Evolutionary conservation across 2,113 vertebrate genomes (phyloP).

Genomic region (Microcebus jonahi): DNA sequence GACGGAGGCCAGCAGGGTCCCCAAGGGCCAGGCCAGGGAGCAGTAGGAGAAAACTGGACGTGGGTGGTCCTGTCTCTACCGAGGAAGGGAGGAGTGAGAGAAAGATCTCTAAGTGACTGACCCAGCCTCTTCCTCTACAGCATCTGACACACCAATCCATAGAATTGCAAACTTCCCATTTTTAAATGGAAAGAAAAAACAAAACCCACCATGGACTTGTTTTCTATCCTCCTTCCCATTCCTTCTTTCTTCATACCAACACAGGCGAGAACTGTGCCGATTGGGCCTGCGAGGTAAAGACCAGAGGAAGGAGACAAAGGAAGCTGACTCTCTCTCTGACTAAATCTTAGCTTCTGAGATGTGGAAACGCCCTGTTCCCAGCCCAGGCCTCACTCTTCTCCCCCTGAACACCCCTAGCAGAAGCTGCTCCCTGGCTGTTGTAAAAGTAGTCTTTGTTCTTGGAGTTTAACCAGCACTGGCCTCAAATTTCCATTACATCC

Average conservation of each 20-base stretch:
- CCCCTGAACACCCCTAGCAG: not conserved
- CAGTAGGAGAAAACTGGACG: not conserved
- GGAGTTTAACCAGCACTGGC: slow-evolving; percentile 54
- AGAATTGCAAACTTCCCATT: not conserved
- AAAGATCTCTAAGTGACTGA: not conserved
- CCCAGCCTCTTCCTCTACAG: not conserved
- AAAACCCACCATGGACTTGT: no score
- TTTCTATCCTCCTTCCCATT: not conserved
- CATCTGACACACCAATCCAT: not conserved
- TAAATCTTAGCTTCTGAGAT: not conserved
- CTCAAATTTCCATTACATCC: slow-evolving; percentile 67
- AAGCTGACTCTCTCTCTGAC: not conserved
- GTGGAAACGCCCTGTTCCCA: not conserved
- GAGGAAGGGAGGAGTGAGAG: not conserved
- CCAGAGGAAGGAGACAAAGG: not conserved
- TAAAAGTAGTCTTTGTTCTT: slow-evolving; percentile 70
- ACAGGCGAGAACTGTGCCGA: no score
- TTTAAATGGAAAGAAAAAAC: not conserved
- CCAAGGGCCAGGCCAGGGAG: not conserved
- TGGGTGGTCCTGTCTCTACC: not conserved
- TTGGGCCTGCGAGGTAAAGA: not conserved
- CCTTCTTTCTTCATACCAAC: not conserved
- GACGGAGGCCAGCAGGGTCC: not conserved
- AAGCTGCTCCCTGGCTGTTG: slow-evolving; percentile 41
- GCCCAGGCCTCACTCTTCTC: not conserved